These are phyloP conservation scores for Cosmia trapezina DNA, from an alignment of 2,888 invertebrate species.

Conservation along the genomic window DNA sequence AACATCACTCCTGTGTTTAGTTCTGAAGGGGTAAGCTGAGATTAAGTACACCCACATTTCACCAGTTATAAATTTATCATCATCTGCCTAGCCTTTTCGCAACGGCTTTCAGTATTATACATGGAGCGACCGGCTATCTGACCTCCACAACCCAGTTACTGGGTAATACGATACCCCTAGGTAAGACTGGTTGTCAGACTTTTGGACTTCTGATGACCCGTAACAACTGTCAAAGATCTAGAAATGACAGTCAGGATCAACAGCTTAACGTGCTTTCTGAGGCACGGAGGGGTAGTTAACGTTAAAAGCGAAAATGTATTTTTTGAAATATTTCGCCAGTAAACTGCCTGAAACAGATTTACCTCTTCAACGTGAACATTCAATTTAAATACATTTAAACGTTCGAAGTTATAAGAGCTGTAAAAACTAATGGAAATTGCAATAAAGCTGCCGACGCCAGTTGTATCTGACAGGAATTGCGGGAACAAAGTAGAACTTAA, in stretches of 20 bases:
- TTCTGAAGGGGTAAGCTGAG: neutral
- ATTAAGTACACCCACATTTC: neutral
- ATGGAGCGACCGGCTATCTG: no score
- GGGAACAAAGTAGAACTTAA: constrained; percentile 19
- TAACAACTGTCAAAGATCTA: no score
- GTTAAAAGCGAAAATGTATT: neutral
- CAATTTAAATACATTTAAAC: constrained; percentile 20
- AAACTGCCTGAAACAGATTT: constrained; percentile 15
- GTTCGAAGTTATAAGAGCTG: neutral
- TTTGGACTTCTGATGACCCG: no score
- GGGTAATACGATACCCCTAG: no score
- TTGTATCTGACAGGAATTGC: constrained; percentile 18
- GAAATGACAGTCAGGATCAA: no score
- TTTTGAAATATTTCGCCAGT: neutral
- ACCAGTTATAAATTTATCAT: no score
- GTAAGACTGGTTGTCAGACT: no score
- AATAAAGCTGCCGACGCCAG: neutral
- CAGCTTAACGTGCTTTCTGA: no score
- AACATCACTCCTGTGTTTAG: neutral
- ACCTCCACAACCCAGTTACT: no score
- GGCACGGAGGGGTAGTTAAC: neutral
- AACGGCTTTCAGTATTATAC: no score
- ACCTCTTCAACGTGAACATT: constrained; percentile 1
- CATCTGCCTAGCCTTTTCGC: no score
- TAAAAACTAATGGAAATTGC: constrained; percentile 26